Evolutionary conservation across 2,888 invertebrate species (phyloP), one percentile per base, ranked within the genome.

Genomic region (Fabriciana adippe): DNA sequence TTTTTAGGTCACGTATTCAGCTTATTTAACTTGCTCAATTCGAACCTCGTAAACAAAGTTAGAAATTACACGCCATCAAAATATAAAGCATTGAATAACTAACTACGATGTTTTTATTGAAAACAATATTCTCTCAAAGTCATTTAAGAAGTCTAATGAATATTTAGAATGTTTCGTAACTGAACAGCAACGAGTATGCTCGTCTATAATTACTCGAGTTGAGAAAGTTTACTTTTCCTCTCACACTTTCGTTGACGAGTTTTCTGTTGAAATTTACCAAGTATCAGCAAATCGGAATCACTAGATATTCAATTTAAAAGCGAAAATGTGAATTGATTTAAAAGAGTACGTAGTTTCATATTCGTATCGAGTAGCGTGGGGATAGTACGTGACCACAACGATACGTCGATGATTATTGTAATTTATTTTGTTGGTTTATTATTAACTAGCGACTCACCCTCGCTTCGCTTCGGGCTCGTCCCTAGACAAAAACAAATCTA

Each of bases 251-350:
- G 48, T 26, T 41, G 60, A 55, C 18, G 55, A 61, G 53, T 16
- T 60, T 60, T 55, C 35, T n/a, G 35, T 48, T 18, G 55, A 60
- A 54, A 59, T 47, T 54, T 45, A 59, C 4, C 26, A 26, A 26
- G 26, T 26, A 26, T 55, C 60, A 51, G 47, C 55, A 14, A 31
- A 50, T 60, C 2, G n/a, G 60, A 41, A 54, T 31, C 60, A 66
- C 55, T 55, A 60, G 48, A 66, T 60, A 66, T 66, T 55, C 21
- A 61, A 61, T 53, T 66, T 18, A 31, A n/a, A 35, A 61, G n/a
- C 15, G 35, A 35, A 60, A 66, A 55, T 55, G 48, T 35, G 47
- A 55, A 55, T 55, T 31, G 51, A 51, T 60, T 51, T 51, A 6
- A 16, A n/a, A 13, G 1, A 31, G 31, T 26, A 4, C 4, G 26